Conservation (phyloP, 2,113 vertebrate species). For the Mormyrus iriodes region DNA sequence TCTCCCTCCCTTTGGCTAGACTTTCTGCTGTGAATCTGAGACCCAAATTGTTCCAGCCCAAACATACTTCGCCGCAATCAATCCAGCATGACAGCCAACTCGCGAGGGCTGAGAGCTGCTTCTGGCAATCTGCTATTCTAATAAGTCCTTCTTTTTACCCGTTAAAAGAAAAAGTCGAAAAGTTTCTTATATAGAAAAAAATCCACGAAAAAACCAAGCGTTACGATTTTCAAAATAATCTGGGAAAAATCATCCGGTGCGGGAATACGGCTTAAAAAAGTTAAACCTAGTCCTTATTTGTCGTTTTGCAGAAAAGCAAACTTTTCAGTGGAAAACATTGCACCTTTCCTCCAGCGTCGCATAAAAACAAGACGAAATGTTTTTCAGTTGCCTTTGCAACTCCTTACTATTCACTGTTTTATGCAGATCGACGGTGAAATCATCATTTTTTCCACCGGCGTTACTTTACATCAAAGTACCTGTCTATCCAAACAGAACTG, state of each 20-base stretch:
- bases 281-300: neutral
- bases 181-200: constrained; percentile 4
- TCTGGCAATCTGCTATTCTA: constrained; percentile 17
- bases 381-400: neutral
- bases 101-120: constrained; percentile 23
- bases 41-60: constrained; percentile 74
- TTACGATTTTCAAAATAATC: neutral
- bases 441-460: neutral
- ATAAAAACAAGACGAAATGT: neutral
- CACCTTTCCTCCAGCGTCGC: neutral
- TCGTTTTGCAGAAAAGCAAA: neutral
- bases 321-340: neutral
- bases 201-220: neutral
- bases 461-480: neutral
- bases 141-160: neutral
- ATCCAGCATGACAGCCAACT: constrained; percentile 58
- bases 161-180: neutral
- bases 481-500: neutral
- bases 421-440: neutral
- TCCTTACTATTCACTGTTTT: neutral
- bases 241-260: neutral
- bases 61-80: constrained; percentile 64
- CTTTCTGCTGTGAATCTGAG: constrained; percentile 62
- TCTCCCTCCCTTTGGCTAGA: constrained; percentile 64
- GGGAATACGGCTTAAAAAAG: neutral